These are phyloP conservation scores for Tinea trinotella DNA, from an alignment of 2,888 invertebrate species.

Conservation along the genomic window DNA sequence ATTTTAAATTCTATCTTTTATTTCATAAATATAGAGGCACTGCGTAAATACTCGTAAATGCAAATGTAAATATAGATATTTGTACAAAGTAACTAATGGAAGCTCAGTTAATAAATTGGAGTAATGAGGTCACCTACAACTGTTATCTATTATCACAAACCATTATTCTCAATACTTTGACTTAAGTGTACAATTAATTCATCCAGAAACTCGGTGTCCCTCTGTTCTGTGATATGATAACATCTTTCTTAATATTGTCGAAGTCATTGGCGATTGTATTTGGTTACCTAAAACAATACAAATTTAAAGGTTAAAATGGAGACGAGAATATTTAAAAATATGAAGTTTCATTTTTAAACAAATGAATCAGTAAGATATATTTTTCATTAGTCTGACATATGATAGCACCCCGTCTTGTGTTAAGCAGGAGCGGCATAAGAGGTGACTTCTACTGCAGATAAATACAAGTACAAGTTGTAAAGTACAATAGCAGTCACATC, in stretches of 20 bases:
- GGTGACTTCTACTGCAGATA: too few relatives aligned
- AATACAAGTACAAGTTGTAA: too few relatives aligned
- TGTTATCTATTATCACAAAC: constrained; percentile 17
- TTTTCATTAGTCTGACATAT: too few relatives aligned
- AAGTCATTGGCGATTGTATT: constrained; percentile 4
- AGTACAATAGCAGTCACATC: too few relatives aligned
- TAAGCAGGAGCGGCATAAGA: too few relatives aligned
- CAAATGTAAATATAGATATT: constrained; percentile 6
- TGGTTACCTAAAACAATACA: constrained; percentile 6
- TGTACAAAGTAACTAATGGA: too few relatives aligned
- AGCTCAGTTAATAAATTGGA: constrained; percentile 13
- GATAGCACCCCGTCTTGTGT: too few relatives aligned
- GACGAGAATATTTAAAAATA: not conserved
- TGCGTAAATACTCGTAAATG: constrained; percentile 15
- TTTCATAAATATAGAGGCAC: constrained; percentile 12
- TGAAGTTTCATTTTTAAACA: not conserved
- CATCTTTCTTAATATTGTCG: constrained; percentile 2
- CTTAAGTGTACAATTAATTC: not conserved
- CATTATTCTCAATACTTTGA: constrained; percentile 6
- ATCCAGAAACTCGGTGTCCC: not conserved
- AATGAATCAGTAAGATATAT: too few relatives aligned
- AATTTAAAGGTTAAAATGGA: not conserved
- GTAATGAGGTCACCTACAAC: not conserved
- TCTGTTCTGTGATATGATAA: not conserved
- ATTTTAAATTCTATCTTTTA: not conserved